Evolutionary conservation across 2,888 invertebrate genomes (phyloP), one percentile per base, ranked within the genome.

Genomic region (Entomobrya multifasciata): DNA sequence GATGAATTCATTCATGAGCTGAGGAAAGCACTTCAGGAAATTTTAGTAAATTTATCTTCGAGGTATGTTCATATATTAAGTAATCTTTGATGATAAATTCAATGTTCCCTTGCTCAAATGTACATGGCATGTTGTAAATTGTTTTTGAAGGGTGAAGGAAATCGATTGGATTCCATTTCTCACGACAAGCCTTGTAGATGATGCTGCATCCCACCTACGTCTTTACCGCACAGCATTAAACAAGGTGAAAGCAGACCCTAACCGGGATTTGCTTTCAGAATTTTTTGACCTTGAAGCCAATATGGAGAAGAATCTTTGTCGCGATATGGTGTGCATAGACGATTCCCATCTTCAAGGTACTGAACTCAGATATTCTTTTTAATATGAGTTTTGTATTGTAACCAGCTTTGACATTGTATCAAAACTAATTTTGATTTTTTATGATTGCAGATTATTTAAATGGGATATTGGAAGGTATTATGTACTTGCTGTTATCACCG

Each of bases 231-330:
- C 96, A 92, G 96, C 98, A 0, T 93, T 95, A 91, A 94, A 90
- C 91, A 93, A 91, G 93, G 93, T 90, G 11, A 90, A 90, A 78
- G 90, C 91, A 86, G 90, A 91, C 84, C 83, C 89, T 11, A 90
- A 90, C 52, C 85, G 85, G 20, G 93, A 94, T 70, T 92, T 96
- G 81, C 95, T 96, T 91, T 95, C 96, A 91, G 94, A 96, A 92
- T 98, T 98, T 93, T 98, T 98, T 93, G 97, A 98, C 92, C 93
- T 97, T 90, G 98, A 98, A 93, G 94, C 95, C 89, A 95, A 96
- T 87, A 96, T 97, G 95, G 97, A 97, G 92, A 95, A 96, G 91
- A 95, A 95, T 92, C 92, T 94, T 88, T 97, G 97, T 93, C 94
- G 97, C 70, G 97, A 97, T 93, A 93, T 95, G 91, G 95, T 97